A percentile compares a stretch with the other conserved stretches of the same genome.
These are phyloP conservation scores for Erebia aethiops DNA, from an alignment of 2,888 invertebrate genomes.

Conservation along the genomic window DNA sequence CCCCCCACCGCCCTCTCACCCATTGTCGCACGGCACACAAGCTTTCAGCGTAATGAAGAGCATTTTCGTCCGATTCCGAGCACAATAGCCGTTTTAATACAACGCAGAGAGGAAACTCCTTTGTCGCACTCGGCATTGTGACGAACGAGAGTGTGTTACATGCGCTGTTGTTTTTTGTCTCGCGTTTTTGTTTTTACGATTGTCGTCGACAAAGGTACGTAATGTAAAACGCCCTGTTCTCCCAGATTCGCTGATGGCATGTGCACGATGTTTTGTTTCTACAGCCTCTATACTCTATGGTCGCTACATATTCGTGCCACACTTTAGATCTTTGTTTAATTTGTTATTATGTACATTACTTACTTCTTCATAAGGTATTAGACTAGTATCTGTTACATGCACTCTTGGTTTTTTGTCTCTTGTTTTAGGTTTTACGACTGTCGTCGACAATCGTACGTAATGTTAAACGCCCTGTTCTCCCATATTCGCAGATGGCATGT, in stretches of 20 bases:
- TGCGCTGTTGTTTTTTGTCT: constrained; percentile 64
- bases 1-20: constrained; percentile 57
- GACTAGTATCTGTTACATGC: constrained; percentile 71
- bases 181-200: constrained; percentile 68
- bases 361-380: constrained; percentile 56
- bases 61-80: constrained; percentile 82
- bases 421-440: constrained; percentile 71
- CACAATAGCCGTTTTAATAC: constrained; percentile 80
- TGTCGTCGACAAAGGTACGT: constrained; percentile 67
- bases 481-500: constrained; percentile 40
- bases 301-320: constrained; percentile 1
- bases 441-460: constrained; percentile 63
- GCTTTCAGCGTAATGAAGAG: constrained; percentile 84
- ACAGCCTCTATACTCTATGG: too few species aligned
- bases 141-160: constrained; percentile 73
- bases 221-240: constrained; percentile 48
- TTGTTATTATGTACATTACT: neutral
- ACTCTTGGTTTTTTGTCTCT: constrained; percentile 61
- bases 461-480: constrained; percentile 47
- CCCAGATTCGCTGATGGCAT: constrained; percentile 42
- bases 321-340: constrained; percentile 6
- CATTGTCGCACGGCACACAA: constrained; percentile 81
- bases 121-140: constrained; percentile 73
- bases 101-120: constrained; percentile 77
- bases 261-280: constrained; percentile 21